phyloP scores from a whole-genome alignment of 2,888 invertebrate species.

The Pardosa pseudoannulata region DNA sequence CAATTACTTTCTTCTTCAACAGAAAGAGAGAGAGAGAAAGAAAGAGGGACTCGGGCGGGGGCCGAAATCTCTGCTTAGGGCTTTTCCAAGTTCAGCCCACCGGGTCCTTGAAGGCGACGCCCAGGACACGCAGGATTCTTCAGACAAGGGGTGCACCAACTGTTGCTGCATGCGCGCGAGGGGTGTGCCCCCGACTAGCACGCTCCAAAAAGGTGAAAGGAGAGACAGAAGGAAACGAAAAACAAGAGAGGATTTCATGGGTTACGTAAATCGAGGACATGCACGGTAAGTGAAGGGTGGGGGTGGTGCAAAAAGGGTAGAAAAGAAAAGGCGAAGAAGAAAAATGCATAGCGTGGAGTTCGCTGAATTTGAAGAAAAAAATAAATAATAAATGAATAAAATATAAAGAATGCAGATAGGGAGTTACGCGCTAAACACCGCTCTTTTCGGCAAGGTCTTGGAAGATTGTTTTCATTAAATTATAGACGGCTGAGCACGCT shows the following conservation, averaged over 20 bases:
- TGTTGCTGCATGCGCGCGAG: neutral
- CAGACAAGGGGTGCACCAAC: constrained; percentile 6
- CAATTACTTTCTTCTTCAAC: constrained; percentile 1
- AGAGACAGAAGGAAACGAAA: neutral
- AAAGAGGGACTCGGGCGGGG: constrained; percentile 34
- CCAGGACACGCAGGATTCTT: constrained; percentile 45
- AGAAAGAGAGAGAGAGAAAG: too few species aligned
- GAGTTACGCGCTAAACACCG: too few species aligned
- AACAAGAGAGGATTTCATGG: constrained; percentile 4
- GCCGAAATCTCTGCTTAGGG: constrained; percentile 32
- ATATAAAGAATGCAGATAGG: too few species aligned
- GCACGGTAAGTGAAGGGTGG: neutral
- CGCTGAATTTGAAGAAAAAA: neutral
- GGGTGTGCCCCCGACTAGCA: neutral
- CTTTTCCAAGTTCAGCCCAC: constrained; percentile 64
- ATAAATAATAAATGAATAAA: too few species aligned
- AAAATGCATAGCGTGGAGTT: neutral
- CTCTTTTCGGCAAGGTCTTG: too few species aligned
- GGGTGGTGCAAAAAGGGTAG: neutral
- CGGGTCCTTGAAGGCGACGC: constrained; percentile 52
- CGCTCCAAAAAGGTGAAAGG: constrained; percentile 6
- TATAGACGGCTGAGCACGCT: too few species aligned
- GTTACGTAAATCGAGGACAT: neutral
- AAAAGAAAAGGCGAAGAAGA: too few species aligned
- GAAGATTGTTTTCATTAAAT: too few species aligned